Evolutionary conservation across 2,113 vertebrate genomes (phyloP).

Genomic region (Lophochroa leadbeateri): DNA sequence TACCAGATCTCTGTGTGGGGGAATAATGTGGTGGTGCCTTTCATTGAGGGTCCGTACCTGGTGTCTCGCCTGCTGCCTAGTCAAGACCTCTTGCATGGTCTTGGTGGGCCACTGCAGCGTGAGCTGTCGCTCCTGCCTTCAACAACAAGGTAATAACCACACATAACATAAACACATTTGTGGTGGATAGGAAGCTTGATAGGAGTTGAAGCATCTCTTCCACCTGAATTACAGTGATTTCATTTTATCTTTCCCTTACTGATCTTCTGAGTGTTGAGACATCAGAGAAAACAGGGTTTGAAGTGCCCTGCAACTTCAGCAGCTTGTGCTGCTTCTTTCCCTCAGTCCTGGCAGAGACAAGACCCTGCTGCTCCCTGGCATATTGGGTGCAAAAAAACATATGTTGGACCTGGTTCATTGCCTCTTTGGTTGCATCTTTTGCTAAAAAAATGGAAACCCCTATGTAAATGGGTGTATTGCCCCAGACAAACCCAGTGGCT

Average conservation of each 20-base stretch:
- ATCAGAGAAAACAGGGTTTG: neutral
- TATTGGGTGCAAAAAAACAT: accelerated
- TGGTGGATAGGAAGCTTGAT: neutral
- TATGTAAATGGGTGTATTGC: neutral
- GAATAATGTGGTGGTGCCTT: neutral
- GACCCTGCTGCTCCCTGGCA: neutral
- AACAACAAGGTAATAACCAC: accelerated
- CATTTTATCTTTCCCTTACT: neutral
- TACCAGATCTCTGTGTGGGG: neutral
- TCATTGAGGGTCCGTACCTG: accelerated
- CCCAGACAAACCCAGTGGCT: neutral
- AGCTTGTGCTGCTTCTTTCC: neutral
- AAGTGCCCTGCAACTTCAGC: neutral
- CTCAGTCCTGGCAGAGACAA: accelerated
- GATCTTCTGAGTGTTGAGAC: neutral
- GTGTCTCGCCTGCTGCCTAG: neutral
- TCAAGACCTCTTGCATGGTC: neutral
- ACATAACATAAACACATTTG: neutral
- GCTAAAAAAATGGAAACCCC: neutral
- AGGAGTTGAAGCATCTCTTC: neutral
- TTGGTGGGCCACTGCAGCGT: accelerated
- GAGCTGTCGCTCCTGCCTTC: neutral
- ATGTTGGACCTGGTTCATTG: accelerated
- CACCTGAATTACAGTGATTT: neutral
- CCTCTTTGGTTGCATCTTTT: neutral